Base-by-base conservation (phyloP, 2,797 vertebrate species). In the Sebastes taczanowskii region DNA sequence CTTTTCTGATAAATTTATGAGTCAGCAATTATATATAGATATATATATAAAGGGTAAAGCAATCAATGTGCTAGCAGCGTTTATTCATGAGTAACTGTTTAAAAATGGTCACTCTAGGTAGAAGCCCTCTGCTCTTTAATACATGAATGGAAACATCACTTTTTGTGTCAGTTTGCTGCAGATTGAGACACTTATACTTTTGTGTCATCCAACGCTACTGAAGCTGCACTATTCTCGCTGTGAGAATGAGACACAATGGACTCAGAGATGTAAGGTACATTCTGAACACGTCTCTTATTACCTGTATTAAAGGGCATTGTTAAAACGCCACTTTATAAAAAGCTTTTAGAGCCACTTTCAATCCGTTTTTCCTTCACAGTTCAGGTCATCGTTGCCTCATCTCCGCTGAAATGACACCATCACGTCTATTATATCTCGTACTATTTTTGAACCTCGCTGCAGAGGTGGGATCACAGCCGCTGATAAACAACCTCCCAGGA, bases 401-500 rank as follows among this genome's bases (percentile, higher is more conserved):
- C 77, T 81, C 38, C 8, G 71, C 52, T 81, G 34, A 83, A 80
- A 80, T 77, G 71, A 85, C 81, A 70, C 67, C 23, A 67, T 84
- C 78, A 27, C 9, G 2, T 81, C 59, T 77, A 35, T 85, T 67
- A 77, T 73, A 23, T 71, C 49, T 74, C 7, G 59, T 34, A 55
- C 80, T 84, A 80, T 84, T 81, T 81, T 68, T 13, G 59, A 78
- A 84, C 63, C 56, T 61, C 0, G 6, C 76, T 53, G 68, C 83
- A 65, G 76, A 69, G 70, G 82, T 42, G 38, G 74, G 88, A 83
- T 75, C 74, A 68, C 38, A 32, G 65, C 56, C 0, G 10, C 82
- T 66, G 78, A 86, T 81, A 74, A 89, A 86, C 83, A 86, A 11
- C 20, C 74, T 78, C 68, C 70, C 56, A 30, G 42, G 80, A 80